Percentiles rank a stretch among this genome's conserved stretches.
These are phyloP conservation scores for Psophia crepitans DNA, from an alignment of 2,113 vertebrate species.

Conservation along the genomic window DNA sequence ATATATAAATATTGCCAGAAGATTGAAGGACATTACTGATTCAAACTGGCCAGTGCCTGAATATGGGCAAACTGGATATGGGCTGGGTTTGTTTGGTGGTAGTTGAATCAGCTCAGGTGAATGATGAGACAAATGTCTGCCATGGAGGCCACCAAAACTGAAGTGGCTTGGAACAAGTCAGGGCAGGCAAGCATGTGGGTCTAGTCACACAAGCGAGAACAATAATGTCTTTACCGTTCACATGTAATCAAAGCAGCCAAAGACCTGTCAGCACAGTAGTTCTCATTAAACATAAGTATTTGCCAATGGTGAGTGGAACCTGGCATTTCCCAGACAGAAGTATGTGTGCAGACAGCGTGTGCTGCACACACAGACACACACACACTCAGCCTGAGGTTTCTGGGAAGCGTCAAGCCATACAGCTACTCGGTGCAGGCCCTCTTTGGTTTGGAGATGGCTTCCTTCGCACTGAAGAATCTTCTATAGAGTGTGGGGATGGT, in stretches of 20 bases:
- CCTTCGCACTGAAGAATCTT: neutral
- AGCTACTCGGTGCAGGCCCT: neutral
- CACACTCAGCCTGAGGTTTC: neutral
- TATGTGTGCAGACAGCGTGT: neutral
- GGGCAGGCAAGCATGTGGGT: neutral
- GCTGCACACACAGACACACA: neutral
- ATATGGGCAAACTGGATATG: neutral
- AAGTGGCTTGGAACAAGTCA: neutral
- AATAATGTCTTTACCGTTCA: neutral
- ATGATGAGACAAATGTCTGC: neutral
- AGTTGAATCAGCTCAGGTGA: neutral
- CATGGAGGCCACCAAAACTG: neutral
- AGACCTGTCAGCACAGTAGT: constrained; percentile 51
- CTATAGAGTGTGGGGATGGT: neutral
- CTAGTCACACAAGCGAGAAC: neutral
- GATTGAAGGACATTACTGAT: neutral
- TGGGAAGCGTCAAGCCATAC: constrained; percentile 17
- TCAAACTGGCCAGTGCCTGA: neutral
- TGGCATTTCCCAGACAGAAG: constrained; percentile 40
- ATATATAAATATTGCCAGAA: neutral
- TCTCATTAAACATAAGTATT: constrained; percentile 22
- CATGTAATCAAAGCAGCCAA: neutral
- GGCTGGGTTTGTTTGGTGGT: neutral
- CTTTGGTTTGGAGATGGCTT: neutral
- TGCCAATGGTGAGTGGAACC: constrained; percentile 52